Base-by-base conservation (phyloP, 2,888 invertebrate species). In the Apotomis turbidana region DNA sequence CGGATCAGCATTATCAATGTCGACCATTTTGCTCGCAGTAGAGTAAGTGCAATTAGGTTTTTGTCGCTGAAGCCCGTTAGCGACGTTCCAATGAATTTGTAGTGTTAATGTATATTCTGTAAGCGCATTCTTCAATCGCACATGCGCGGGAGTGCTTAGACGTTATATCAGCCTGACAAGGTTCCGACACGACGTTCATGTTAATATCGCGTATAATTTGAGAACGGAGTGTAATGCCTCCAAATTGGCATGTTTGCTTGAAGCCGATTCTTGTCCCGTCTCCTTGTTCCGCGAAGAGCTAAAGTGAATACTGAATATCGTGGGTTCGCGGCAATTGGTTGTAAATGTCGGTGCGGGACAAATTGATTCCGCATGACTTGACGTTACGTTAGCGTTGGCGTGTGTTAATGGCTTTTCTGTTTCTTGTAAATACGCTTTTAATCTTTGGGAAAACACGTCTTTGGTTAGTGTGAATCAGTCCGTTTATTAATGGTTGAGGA, bases 301-400 rank as follows among this genome's bases (percentile, higher is more conserved):
- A 80, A 79, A 27, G 27, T 27, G 27, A 27, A 27, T 27, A 27
- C 78, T 78, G 79, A 79, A 78, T 78, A 76, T 76, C 75, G 76
- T 75, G 68, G 61, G 57, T 77, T 79, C 76, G 75, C 46, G 62
- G 79, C 78, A 80, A 82, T 79, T 79, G 77, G 70, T 73, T 72
- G 78, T 75, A 76, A 79, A 75, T 77, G 76, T 74, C 69, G 77
- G 75, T 77, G 76, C 75, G 73, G 15, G 61, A 74, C 78, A 78
- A 79, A 82, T 79, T 79, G 80, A 78, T 77, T 79, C 78, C 76
- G 78, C 80, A 78, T 80, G 80, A 77, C 77, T 78, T 71, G 78
- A 68, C 68, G 72, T 72, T 68, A 72, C 58, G 38, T 70, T 38
- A 58, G 57, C 57, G 57, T 6, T 41, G 27, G 55, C 70, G 55